Percentiles rank a stretch among this genome's conserved stretches.
These are phyloP conservation scores for Heteromurus nitidus DNA, from an alignment of 2,888 invertebrate species.

Conservation along the genomic window DNA sequence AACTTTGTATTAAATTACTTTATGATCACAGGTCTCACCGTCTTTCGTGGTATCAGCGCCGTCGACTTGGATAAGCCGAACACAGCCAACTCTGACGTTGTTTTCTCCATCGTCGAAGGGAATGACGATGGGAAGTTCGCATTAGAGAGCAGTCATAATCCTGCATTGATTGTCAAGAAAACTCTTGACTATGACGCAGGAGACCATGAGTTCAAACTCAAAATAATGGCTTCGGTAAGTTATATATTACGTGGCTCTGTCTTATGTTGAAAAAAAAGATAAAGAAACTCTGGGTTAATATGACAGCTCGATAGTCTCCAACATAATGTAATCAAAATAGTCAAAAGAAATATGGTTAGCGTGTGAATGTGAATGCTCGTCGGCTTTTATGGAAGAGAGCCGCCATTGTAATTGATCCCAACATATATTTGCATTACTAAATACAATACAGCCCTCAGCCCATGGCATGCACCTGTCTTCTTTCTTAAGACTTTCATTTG, in stretches of 20 bases:
- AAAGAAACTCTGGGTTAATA: too few species aligned
- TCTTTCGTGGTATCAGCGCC: slow-evolving; percentile 88
- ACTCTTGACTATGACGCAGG: slow-evolving; percentile 88
- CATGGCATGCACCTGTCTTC: slow-evolving; percentile 47
- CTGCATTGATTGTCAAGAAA: slow-evolving; percentile 83
- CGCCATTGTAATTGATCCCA: slow-evolving; percentile 32
- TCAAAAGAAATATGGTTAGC: too few species aligned
- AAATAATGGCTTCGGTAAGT: slow-evolving; percentile 85
- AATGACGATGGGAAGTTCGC: slow-evolving; percentile 86
- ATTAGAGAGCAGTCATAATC: slow-evolving; percentile 85
- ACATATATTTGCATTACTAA: not conserved
- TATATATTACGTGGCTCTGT: too few species aligned
- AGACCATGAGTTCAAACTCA: slow-evolving; percentile 84
- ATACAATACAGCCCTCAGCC: slow-evolving; percentile 17
- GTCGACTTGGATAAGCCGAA: slow-evolving; percentile 90
- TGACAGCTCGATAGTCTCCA: slow-evolving; percentile 18
- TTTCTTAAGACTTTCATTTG: slow-evolving; percentile 35
- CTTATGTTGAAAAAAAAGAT: too few species aligned
- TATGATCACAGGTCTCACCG: slow-evolving; percentile 81
- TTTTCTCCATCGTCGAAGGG: slow-evolving; percentile 85
- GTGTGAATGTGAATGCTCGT: too few species aligned
- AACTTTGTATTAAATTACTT: too few species aligned
- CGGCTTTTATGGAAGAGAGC: too few species aligned
- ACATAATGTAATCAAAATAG: too few species aligned
- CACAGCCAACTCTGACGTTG: slow-evolving; percentile 90